Base-by-base conservation (phyloP, 2,797 vertebrate species). In the Falco columbarius region DNA sequence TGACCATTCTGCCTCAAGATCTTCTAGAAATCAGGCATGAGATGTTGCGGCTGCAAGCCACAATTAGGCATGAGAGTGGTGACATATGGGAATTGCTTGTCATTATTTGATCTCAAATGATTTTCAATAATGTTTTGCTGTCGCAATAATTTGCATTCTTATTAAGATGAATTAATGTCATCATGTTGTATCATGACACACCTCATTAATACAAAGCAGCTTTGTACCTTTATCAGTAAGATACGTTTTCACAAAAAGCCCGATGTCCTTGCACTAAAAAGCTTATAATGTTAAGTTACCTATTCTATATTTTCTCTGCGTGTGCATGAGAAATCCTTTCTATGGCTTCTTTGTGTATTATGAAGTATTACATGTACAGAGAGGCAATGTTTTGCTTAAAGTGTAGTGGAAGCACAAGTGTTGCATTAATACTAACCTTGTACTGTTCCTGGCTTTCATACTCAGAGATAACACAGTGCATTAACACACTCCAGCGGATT, bases 91-190 rank as follows among this genome's bases (percentile, higher is more conserved):
- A 82, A 89, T 42, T 87, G 34, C 51, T 71, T 86, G 63, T 51
- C 63, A 9, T 61, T 71, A 73, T 81, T 92, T 90, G 73, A 92
- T 90, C 73, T 82, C 77, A 52, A 59, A 46, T 54, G 24, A 85
- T 82, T 84, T 90, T 80, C 92, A 87, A 29, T 77, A 80, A 47
- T 40, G 47, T 49, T 72, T 54, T 76, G 40, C 81, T 85, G 63
- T 74, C 1, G 2, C 83, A 95, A 81, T 87, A 77, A 92, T 87
- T 93, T 93, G 74, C 74, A 71, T 90, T 76, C 74, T 85, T 86
- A 96, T 88, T 90, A 92, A 96, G 84, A 96, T 87, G 26, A 93
- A 95, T 95, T 93, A 67, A 89, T 71, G 76, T 63, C 66, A 66
- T 70, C 29, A 17, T 4, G 15, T 75, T 86, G 47, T 76, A 89